A percentile compares a stretch with the other conserved stretches of the same genome.
Evolutionary conservation across 2,888 invertebrate genomes (phyloP).

Genomic region (Unio delphinus): DNA sequence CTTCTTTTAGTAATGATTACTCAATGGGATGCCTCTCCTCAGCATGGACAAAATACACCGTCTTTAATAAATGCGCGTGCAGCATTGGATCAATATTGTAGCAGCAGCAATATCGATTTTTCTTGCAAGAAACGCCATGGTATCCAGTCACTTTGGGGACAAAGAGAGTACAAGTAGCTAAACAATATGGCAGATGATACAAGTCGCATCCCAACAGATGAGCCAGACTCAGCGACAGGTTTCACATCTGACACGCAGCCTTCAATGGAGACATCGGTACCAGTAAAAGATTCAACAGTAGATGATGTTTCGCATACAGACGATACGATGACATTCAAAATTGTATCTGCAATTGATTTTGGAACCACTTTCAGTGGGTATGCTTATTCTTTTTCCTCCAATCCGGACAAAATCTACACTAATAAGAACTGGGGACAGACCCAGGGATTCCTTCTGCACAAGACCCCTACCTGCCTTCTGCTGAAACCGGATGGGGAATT

Average conservation of each 20-base stretch:
- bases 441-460: constrained; percentile 62
- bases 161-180: too few relatives aligned
- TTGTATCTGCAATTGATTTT: constrained; percentile 64
- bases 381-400: constrained; percentile 60
- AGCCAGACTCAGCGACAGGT: not conserved
- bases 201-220: too few relatives aligned
- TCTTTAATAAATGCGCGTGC: too few relatives aligned
- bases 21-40: too few relatives aligned
- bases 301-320: constrained; percentile 19
- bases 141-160: too few relatives aligned
- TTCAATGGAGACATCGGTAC: constrained; percentile 5
- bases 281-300: constrained; percentile 9
- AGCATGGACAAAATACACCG: too few relatives aligned
- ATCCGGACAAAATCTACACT: constrained; percentile 57
- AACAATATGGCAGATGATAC: too few relatives aligned
- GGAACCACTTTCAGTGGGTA: constrained; percentile 65
- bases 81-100: too few relatives aligned
- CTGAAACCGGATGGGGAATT: constrained; percentile 59
- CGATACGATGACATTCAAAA: constrained; percentile 45
- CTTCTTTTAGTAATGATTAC: too few relatives aligned
- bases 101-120: too few relatives aligned
- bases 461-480: constrained; percentile 63
- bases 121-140: too few relatives aligned
- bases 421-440: constrained; percentile 67
- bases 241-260: constrained; percentile 4